These are phyloP conservation scores for Ectemnius cavifrons DNA, from an alignment of 2,888 invertebrate genomes.

Conservation along the genomic window DNA sequence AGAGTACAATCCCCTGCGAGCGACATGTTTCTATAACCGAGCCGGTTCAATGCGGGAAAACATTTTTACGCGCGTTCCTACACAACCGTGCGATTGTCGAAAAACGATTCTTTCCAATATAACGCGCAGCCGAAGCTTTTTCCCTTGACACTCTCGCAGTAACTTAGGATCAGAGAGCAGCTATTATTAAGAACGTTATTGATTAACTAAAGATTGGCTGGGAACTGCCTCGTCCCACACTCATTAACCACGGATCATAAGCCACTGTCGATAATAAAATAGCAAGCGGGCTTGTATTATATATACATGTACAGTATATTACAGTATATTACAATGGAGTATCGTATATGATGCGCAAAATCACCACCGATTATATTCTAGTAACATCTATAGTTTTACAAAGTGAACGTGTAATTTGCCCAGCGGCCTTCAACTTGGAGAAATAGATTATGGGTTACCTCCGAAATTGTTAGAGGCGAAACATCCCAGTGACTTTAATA, in stretches of 20 bases:
- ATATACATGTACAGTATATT: too few species aligned
- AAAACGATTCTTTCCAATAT: too few species aligned
- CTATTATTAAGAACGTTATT: neutral
- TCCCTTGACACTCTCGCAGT: neutral
- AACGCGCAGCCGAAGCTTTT: neutral
- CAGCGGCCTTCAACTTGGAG: slow-evolving; percentile 11
- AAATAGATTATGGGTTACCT: slow-evolving; percentile 5
- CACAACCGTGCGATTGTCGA: too few species aligned
- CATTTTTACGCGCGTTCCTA: too few species aligned
- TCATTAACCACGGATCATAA: neutral
- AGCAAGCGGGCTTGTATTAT: too few species aligned
- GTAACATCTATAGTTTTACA: neutral
- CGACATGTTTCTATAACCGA: too few species aligned
- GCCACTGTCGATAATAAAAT: slow-evolving; percentile 1
- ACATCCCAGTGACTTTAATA: slow-evolving; percentile 1
- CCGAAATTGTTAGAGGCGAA: slow-evolving; percentile 9
- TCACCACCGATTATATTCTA: neutral
- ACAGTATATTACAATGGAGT: too few species aligned
- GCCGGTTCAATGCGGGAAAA: too few species aligned
- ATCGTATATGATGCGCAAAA: neutral
- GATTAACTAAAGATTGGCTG: neutral
- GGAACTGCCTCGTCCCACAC: neutral
- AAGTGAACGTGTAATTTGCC: slow-evolving; percentile 17
- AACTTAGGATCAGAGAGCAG: neutral
- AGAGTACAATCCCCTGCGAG: too few species aligned